Percentiles rank a stretch among this genome's conserved stretches.
Conservation (phyloP, 1,140 invertebrate genomes). For the Hylaeus anthracinus region DNA sequence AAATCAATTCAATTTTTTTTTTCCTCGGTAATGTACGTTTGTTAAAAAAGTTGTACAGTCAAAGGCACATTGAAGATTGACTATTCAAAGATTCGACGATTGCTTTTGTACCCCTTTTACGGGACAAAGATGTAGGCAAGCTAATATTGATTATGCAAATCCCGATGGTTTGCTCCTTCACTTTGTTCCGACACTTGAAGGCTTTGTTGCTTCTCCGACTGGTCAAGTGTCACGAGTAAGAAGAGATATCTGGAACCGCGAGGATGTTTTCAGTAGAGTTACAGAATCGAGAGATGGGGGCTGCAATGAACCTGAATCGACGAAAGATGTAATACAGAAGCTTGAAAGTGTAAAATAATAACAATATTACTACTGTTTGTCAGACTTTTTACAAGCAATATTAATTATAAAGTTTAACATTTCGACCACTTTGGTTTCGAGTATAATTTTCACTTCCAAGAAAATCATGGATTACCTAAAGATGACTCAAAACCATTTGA, state of each 20-base stretch:
- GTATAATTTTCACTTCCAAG: no score
- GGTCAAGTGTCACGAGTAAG: background rate
- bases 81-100: background rate
- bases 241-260: background rate
- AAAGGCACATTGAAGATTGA: background rate
- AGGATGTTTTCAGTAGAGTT: background rate
- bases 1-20: background rate
- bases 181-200: background rate
- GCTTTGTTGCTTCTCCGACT: background rate
- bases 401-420: no score
- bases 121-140: constrained; percentile 3
- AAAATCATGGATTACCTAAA: no score
- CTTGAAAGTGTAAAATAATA: no score
- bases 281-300: no score
- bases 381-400: no score
- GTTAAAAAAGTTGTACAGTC: background rate
- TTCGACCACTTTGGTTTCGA: no score
- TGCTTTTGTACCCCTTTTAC: background rate
- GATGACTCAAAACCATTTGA: no score
- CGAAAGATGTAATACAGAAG: no score
- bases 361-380: no score
- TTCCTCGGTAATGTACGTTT: background rate
- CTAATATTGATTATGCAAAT: constrained; percentile 35
- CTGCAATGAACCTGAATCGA: no score
- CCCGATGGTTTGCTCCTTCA: background rate